Evolutionary conservation across 2,888 invertebrate genomes (phyloP), one percentile per base, ranked within the genome.

Genomic region (Diadegma fenestrale): DNA sequence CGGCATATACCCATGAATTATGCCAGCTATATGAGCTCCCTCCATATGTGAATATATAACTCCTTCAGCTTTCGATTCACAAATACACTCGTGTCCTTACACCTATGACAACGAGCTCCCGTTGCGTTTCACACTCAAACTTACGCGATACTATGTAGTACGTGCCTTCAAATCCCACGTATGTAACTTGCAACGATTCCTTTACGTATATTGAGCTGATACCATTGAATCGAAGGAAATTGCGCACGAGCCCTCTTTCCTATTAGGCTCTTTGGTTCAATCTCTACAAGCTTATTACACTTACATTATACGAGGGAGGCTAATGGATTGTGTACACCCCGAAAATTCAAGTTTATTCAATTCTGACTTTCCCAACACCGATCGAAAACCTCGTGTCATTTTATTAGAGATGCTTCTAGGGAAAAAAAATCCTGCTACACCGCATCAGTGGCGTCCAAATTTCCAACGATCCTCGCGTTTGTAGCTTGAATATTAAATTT

Each of bases 101-200:
- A 51, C 61, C 6, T 4, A 64, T 54, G 22, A 33, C 14, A 26
- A 63, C n/a, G 19, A 19, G 33, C 61, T 41, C 48, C 51, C 43
- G 1, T 41, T 48, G 19, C 45, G 26, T 37, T 51, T 19, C 19
- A 51, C 48, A 81, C 48, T 81, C 75, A 66, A 58, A 69, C 68
- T 76, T 61, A 51, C 76, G 61, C 76, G 61, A 76, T 69, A 68
- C 63, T 76, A 19, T 26, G 22, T 43, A n/a, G 22, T 69, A 76
- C 81, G 81, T 82, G 81, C 69, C 76, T 82, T 76, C 63, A 76
- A 71, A 76, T 69, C 48, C 48, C 51, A n/a, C 63, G 33, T n/a
- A n/a, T n/a, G n/a, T n/a, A 3, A 30, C 41, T 19, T 33, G 17
- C 10, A 33, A 33, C 64, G 12, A 37, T 19, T 43, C 58, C 30